phyloP scores from a whole-genome alignment of 2,113 vertebrate species.

The Cairina moschata region DNA sequence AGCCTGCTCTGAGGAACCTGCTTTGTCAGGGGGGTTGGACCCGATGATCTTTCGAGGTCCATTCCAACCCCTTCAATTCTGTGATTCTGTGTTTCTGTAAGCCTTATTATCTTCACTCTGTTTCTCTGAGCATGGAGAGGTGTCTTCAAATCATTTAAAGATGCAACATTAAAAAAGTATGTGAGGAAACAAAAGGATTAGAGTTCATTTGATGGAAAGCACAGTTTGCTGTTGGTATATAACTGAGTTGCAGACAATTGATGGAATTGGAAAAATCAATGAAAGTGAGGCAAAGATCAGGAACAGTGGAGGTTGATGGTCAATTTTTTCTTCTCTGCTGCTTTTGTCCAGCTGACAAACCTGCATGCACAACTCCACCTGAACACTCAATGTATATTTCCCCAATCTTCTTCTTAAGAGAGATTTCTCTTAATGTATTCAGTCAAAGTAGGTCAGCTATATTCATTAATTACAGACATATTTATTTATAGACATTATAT shows the following conservation, averaged over 20 bases:
- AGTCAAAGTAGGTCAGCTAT: not conserved
- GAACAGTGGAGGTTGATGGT: not conserved
- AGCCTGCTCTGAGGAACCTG: no score
- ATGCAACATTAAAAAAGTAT: not conserved
- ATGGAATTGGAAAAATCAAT: not conserved
- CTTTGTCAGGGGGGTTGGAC: no score
- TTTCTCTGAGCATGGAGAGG: not conserved
- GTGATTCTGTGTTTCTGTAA: not conserved
- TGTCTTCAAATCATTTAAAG: not conserved
- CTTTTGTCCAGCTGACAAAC: not conserved
- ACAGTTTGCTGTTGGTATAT: not conserved
- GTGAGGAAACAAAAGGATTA: not conserved
- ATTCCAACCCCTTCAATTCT: no score
- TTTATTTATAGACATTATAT: not conserved
- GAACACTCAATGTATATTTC: not conserved
- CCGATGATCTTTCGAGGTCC: no score
- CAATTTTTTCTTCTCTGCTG: not conserved
- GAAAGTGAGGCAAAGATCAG: not conserved
- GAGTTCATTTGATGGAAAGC: not conserved
- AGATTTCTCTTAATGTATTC: not conserved
- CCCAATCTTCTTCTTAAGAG: not conserved
- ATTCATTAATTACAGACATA: not conserved
- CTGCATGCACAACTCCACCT: not conserved
- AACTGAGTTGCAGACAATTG: not conserved
- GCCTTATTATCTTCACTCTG: not conserved